Conservation (phyloP, 2,113 vertebrate genomes). For the Anoura caudifer region DNA sequence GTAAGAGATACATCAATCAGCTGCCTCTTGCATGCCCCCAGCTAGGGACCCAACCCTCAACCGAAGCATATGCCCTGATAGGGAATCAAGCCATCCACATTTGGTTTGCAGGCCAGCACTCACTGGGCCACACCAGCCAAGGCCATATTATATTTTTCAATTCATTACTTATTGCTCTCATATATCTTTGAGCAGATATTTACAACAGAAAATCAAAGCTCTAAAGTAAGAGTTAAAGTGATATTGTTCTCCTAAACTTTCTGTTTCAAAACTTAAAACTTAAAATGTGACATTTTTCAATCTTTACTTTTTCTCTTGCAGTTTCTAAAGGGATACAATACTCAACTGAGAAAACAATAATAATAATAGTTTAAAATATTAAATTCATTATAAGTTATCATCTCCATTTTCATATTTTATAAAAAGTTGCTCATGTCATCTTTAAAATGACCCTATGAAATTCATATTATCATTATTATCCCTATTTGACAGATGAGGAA, state of each 20-base stretch:
- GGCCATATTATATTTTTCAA: constrained; percentile 47
- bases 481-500: background rate
- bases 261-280: constrained; percentile 15
- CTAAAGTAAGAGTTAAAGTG: constrained; percentile 25
- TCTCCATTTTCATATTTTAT: background rate
- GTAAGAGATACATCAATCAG: too few species aligned
- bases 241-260: constrained; percentile 36
- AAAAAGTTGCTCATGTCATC: background rate
- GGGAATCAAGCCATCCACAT: too few species aligned
- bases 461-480: background rate
- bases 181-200: constrained; percentile 21
- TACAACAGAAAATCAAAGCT: constrained; percentile 45
- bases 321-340: background rate
- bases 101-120: too few species aligned
- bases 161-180: constrained; percentile 53
- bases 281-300: background rate
- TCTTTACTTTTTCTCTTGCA: background rate
- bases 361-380: background rate
- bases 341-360: background rate
- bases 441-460: background rate
- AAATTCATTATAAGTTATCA: background rate
- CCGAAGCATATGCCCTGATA: too few species aligned
- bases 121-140: too few species aligned
- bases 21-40: too few species aligned
- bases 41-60: too few species aligned